Conservation (phyloP, 2,113 vertebrate genomes). For the Saguinus imperator region DNA sequence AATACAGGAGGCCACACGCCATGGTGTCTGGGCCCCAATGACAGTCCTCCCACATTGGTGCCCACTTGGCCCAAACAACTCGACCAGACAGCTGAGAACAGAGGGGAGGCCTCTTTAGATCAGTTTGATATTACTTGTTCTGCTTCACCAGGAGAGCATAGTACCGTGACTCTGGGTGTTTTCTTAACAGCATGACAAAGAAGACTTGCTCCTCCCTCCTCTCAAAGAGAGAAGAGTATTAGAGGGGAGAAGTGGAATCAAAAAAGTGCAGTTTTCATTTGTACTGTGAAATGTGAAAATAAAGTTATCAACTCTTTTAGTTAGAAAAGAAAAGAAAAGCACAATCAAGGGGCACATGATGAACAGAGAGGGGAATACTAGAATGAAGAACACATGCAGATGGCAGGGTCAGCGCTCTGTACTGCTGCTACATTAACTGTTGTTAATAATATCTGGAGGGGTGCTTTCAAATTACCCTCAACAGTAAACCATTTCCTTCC, state of each 20-base stretch:
- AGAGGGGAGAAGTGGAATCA: no score
- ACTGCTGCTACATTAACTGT: no score
- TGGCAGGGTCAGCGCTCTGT: fast-evolving
- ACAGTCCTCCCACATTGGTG: neutral
- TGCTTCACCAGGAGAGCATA: no score
- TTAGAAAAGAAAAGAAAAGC: neutral
- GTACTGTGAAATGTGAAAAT: no score
- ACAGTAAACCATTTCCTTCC: neutral
- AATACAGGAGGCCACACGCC: neutral
- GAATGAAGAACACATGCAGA: neutral
- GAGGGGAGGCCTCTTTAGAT: neutral
- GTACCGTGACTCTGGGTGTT: no score
- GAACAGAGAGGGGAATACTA: neutral
- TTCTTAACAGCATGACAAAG: no score
- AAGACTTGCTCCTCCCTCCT: no score
- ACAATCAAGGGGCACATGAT: fast-evolving
- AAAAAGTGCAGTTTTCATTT: no score
- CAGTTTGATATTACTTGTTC: neutral
- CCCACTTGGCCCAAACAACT: neutral
- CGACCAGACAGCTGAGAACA: neutral
- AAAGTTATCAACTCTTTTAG: no score
- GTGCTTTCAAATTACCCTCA: neutral
- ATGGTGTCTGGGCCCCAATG: neutral
- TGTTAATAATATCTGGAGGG: no score
- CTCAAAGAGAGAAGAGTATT: no score